Evolutionary conservation across 2,113 vertebrate genomes (phyloP), one percentile per base, ranked within the genome.

Genomic region (Nesospiza acunhae): DNA sequence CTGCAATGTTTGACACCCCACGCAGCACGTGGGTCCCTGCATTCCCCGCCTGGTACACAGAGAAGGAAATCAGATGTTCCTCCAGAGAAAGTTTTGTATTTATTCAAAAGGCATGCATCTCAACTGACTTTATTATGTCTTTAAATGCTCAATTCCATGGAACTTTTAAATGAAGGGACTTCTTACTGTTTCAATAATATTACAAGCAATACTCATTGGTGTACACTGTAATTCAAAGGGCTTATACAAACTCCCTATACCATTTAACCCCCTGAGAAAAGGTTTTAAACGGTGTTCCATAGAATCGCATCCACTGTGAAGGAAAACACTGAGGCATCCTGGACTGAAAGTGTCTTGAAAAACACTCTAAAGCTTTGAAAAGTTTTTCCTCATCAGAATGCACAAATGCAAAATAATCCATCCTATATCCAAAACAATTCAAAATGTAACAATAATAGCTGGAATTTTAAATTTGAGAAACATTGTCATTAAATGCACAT

Each of bases 401-500:
- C 22, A 83, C 22, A 83, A 79, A 94, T 39, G 39, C 18, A 90
- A 70, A 79, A 79, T 35, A 72, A 60, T 9, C 69, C 84, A 83
- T 60, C 9, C 74, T 79, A 90, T 52, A 80, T 28, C 46, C 87
- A 91, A 91, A 95, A 76, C 30, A 79, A 93, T 68, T 55, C 42
- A 70, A 67, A 59, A n/a, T 2, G 1, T 50, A 93, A 84, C 55
- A 89, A 13, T 44, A 95, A 79, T 42, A 69, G 28, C n/a, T 50
- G 70, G 42, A 91, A 91, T 73, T 87, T 89, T n/a, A 82, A 91
- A 78, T 87, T 93, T 75, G 70, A 90, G 74, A 85, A 94, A 91
- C 44, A 77, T 33, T 70, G 47, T 75, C 27, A 89, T 75, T 66
- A 73, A 93, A 91, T 19, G 68, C 4, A 50, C 14, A 23, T 60